phyloP scores from a whole-genome alignment of 2,113 vertebrate species.

The Ranitomeya variabilis region DNA sequence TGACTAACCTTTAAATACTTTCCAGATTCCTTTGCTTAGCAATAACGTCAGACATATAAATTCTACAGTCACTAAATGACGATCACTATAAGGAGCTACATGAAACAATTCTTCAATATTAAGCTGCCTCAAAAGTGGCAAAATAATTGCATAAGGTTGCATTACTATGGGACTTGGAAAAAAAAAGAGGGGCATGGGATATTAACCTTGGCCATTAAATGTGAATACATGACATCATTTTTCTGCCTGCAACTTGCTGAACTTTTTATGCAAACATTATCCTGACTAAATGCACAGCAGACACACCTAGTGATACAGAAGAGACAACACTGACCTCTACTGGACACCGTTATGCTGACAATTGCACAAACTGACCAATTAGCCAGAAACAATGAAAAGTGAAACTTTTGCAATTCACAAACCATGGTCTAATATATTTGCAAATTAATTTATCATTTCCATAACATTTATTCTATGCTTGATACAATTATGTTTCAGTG shows the following conservation, averaged over 20 bases:
- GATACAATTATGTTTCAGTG: too few relatives aligned
- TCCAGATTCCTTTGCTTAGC: background rate
- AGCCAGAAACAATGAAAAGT: background rate
- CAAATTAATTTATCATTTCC: too few relatives aligned
- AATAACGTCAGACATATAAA: background rate
- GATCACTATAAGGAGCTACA: background rate
- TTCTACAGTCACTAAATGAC: background rate
- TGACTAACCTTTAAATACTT: background rate
- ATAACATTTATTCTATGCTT: too few relatives aligned
- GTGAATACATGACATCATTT: background rate
- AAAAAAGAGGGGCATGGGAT: background rate
- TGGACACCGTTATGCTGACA: background rate
- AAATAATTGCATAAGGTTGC: background rate
- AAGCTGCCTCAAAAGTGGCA: too few relatives aligned
- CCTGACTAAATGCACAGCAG: background rate
- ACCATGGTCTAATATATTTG: too few relatives aligned
- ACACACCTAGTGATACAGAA: constrained; percentile 29
- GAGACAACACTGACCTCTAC: constrained; percentile 31
- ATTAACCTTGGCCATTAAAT: background rate
- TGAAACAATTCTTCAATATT: background rate
- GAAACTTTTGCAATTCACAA: background rate
- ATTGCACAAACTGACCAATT: background rate
- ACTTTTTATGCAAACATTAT: background rate
- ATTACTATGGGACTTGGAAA: background rate
- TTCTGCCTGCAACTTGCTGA: background rate